These are phyloP conservation scores for Clarias gariepinus DNA, from an alignment of 2,113 vertebrate species.

Conservation along the genomic window DNA sequence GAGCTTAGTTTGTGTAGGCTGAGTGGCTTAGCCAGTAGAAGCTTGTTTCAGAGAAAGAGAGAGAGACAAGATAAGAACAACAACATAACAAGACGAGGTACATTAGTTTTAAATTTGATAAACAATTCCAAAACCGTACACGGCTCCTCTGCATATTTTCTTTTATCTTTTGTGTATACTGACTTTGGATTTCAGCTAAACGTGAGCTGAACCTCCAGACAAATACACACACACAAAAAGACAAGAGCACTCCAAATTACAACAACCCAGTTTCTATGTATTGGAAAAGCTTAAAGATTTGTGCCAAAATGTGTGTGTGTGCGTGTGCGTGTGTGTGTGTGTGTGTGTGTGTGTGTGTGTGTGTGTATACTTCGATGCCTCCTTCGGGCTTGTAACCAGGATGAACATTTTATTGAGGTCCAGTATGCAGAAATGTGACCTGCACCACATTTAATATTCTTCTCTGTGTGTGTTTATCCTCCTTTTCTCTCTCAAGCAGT, in stretches of 20 bases:
- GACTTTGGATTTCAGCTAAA: slow-evolving; percentile 6
- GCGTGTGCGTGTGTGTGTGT: background rate
- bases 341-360: background rate
- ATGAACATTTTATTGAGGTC: background rate
- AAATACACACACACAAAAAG: slow-evolving; percentile 3
- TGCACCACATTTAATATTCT: background rate
- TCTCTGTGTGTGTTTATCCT: background rate
- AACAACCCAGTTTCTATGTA: background rate
- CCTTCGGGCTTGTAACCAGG: background rate
- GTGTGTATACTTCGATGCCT: background rate
- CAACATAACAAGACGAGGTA: background rate
- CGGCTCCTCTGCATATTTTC: background rate
- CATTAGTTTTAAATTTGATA: background rate
- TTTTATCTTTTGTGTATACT: background rate
- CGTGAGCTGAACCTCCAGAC: background rate
- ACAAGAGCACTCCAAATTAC: background rate
- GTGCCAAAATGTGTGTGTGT: background rate
- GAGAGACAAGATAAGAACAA: background rate
- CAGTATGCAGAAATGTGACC: background rate
- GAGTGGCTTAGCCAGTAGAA: slow-evolving; percentile 34
- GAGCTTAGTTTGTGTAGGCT: slow-evolving; percentile 38
- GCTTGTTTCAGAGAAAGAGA: slow-evolving; percentile 17
- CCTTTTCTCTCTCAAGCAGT: background rate
- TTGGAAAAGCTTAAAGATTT: background rate
- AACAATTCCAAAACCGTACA: background rate